phyloP scores from a whole-genome alignment of 2,888 invertebrate genomes.

The Lepeophtheirus nordmannii region DNA sequence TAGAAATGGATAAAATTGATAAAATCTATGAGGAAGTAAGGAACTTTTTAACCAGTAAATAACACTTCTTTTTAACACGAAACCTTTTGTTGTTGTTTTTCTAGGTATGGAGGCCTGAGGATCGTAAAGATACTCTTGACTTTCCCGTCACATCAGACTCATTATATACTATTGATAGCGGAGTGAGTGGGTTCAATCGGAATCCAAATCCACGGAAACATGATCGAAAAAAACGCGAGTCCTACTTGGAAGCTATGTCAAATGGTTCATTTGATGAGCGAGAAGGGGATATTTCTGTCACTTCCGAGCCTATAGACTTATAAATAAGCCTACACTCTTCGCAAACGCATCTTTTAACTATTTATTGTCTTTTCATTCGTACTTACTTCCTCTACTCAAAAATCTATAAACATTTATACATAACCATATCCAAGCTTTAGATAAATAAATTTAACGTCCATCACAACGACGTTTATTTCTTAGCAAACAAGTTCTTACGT shows the following conservation, averaged over 20 bases:
- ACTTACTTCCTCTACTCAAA: too few relatives aligned
- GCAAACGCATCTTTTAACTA: too few relatives aligned
- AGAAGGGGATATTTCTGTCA: not conserved
- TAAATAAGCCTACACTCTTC: not conserved
- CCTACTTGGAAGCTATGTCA: conserved; percentile 21
- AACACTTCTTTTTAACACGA: not conserved
- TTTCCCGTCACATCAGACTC: not conserved
- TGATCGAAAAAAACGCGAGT: conserved; percentile 9
- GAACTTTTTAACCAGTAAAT: too few relatives aligned
- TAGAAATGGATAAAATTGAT: conserved; percentile 21
- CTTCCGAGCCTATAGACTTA: conserved; percentile 1
- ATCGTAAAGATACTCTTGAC: not conserved
- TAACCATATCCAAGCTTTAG: too few relatives aligned
- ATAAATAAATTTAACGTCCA: too few relatives aligned
- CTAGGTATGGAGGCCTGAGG: not conserved
- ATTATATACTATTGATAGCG: not conserved
- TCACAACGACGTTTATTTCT: too few relatives aligned
- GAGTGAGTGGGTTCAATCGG: not conserved
- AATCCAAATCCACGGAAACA: not conserved
- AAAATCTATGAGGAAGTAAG: conserved; percentile 16
- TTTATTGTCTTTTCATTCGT: too few relatives aligned
- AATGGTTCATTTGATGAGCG: conserved; percentile 14
- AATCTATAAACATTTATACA: too few relatives aligned
- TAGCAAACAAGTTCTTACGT: too few relatives aligned
- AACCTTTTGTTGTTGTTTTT: not conserved